Percentiles rank a stretch among this genome's conserved stretches.
Evolutionary conservation across 2,797 vertebrate genomes (phyloP).

Genomic region (Scomberomorus guttatus): DNA sequence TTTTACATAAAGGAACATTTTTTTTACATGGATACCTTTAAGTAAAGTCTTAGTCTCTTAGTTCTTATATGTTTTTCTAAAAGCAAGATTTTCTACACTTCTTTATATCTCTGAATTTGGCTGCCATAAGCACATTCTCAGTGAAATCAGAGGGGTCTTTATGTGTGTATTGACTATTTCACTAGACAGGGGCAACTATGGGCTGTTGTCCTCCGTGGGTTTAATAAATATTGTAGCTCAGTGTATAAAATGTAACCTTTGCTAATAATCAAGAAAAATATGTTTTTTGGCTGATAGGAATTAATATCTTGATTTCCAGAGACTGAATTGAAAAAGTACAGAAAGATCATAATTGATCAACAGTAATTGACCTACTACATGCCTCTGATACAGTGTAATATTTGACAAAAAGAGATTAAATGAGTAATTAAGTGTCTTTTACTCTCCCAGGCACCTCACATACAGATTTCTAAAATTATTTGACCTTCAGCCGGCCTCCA

Average conservation of each 20-base stretch:
- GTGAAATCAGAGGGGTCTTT: not conserved
- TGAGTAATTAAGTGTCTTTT: not conserved
- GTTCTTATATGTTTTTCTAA: not conserved
- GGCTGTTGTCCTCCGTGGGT: not conserved
- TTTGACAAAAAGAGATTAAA: not conserved
- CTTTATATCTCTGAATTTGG: not conserved
- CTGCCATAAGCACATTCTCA: not conserved
- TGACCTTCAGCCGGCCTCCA: constrained; percentile 45
- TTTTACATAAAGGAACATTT: not conserved
- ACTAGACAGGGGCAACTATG: not conserved
- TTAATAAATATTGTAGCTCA: not conserved
- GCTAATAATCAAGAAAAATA: not conserved
- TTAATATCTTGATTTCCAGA: not conserved
- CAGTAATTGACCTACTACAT: not conserved
- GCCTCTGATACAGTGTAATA: not conserved
- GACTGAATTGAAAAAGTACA: not conserved
- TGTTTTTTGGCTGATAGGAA: not conserved
- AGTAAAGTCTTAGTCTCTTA: not conserved
- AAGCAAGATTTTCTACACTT: not conserved
- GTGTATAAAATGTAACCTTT: not conserved
- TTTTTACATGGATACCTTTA: not conserved
- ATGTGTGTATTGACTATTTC: not conserved
- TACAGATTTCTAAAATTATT: constrained; percentile 41
- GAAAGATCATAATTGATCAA: not conserved
- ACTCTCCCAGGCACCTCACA: not conserved